phyloP scores from a whole-genome alignment of 2,888 invertebrate species.

The Aradus depressus region DNA sequence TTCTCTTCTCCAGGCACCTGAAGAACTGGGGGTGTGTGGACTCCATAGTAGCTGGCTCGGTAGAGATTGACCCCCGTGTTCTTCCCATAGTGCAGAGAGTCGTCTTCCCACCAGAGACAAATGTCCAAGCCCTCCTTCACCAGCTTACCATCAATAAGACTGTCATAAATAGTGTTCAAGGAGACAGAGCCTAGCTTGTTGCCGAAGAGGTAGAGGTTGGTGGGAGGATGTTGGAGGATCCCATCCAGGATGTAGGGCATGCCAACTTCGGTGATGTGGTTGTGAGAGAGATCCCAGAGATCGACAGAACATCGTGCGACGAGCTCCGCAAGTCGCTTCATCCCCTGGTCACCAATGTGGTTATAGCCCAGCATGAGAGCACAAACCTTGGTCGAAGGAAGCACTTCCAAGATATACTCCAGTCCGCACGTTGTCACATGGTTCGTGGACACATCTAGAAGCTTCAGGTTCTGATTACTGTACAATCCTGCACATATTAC shows the following conservation, averaged over 20 bases:
- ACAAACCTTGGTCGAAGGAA: neutral
- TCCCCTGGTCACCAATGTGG: neutral
- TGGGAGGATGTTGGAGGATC: too few relatives aligned
- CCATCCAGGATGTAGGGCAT: too few relatives aligned
- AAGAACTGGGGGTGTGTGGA: too few relatives aligned
- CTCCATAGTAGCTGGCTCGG: too few relatives aligned
- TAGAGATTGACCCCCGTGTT: too few relatives aligned
- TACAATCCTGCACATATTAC: constrained; percentile 33
- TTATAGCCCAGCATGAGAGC: neutral
- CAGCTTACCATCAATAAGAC: too few relatives aligned
- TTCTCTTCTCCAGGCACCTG: too few relatives aligned
- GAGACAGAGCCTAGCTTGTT: too few relatives aligned
- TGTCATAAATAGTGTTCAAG: too few relatives aligned
- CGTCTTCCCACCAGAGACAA: neutral
- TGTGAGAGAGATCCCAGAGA: neutral
- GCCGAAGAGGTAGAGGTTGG: too few relatives aligned
- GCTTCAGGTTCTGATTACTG: constrained; percentile 42
- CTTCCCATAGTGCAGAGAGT: too few relatives aligned
- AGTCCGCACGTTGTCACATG: neutral
- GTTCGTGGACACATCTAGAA: constrained; percentile 39
- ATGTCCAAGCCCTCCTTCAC: neutral
- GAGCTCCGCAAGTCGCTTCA: neutral
- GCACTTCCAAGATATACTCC: neutral
- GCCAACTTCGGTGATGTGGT: constrained; percentile 4
- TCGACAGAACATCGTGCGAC: neutral